Evolutionary conservation across 1,140 invertebrate species (phyloP).

Genomic region (Parasteatoda tepidariorum): DNA sequence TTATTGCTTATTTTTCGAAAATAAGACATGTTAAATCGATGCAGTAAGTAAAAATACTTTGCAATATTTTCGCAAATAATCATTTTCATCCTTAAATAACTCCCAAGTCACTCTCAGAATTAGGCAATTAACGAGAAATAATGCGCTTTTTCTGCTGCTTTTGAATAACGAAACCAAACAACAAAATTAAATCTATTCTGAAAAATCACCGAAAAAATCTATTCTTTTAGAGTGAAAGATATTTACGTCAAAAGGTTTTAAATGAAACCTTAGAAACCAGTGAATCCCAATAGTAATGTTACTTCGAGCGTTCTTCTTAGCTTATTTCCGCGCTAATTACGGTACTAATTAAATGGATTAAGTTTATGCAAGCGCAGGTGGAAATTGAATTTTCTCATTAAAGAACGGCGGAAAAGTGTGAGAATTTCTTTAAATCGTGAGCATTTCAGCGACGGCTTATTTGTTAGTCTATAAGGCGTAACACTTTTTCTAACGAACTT

Average conservation of each 20-base stretch:
- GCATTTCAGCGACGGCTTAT: background rate
- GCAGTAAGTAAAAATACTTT: too few species aligned
- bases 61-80: too few species aligned
- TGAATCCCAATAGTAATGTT: slow-evolving; percentile 9
- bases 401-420: background rate
- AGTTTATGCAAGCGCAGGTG: slow-evolving; percentile 30
- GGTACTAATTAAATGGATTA: slow-evolving; percentile 43
- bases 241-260: slow-evolving; percentile 15
- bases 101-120: too few species aligned
- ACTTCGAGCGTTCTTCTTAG: slow-evolving; percentile 13
- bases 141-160: too few species aligned
- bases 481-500: background rate
- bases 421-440: slow-evolving; percentile 17
- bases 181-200: too few species aligned
- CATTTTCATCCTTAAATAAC: too few species aligned
- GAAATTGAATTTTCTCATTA: slow-evolving; percentile 53
- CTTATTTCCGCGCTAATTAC: slow-evolving; percentile 43
- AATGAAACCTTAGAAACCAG: background rate
- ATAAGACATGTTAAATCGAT: too few species aligned
- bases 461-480: background rate
- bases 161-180: too few species aligned
- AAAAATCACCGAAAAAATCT: too few species aligned
- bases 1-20: too few species aligned
- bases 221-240: background rate
- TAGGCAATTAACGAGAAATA: too few species aligned